Evolutionary conservation across 2,888 invertebrate genomes (phyloP).

Genomic region (Dolomedes plantarius): DNA sequence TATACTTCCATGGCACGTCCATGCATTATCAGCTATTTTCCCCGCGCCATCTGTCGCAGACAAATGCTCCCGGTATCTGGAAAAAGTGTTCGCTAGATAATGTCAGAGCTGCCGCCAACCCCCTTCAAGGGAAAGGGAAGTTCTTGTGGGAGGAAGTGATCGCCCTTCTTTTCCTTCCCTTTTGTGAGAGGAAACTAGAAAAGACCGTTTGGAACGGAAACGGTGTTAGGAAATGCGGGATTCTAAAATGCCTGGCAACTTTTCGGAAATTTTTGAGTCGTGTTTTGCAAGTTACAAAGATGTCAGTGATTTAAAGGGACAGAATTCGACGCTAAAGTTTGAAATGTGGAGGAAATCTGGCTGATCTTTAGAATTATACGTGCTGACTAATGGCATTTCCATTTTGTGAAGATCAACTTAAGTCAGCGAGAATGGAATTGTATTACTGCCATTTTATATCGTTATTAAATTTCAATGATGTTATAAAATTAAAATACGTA

Average conservation of each 20-base stretch:
- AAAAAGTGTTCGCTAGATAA: not conserved
- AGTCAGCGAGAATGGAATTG: no score
- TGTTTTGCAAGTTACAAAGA: no score
- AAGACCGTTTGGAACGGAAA: not conserved
- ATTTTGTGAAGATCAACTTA: no score
- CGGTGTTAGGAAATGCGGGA: not conserved
- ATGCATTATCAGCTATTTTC: not conserved
- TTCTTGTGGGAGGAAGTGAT: not conserved
- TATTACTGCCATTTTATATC: no score
- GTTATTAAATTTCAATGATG: no score
- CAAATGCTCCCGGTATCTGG: constrained; percentile 1
- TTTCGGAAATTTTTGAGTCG: no score
- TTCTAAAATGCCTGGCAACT: not conserved
- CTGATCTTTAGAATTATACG: no score
- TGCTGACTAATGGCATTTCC: no score
- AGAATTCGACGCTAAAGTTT: no score
- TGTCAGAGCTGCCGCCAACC: not conserved
- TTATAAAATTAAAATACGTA: no score
- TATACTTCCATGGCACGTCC: not conserved
- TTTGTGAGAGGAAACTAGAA: not conserved
- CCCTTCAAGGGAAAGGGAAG: not conserved
- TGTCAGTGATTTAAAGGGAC: no score
- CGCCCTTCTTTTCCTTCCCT: not conserved
- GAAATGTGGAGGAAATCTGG: no score
- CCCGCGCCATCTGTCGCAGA: constrained; percentile 1